These are phyloP conservation scores for Polydrusus pterygomalis DNA, from an alignment of 2,888 invertebrate genomes.

Conservation along the genomic window DNA sequence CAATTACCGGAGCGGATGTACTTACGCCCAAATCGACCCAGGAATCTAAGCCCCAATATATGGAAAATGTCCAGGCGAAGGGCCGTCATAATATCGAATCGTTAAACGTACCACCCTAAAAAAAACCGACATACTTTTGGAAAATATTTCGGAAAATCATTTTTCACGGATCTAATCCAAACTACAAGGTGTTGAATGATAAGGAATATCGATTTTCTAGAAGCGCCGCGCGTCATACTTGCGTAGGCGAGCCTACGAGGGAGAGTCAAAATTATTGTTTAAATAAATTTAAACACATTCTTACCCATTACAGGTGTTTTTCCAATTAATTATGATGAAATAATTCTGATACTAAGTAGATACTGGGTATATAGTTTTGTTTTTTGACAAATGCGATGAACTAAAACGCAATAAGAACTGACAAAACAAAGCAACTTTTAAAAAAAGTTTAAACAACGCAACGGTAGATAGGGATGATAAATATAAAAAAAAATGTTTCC, in stretches of 20 bases:
- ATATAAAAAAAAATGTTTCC: no score
- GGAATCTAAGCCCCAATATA: constrained; percentile 39
- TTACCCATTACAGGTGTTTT: no score
- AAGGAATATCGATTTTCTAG: constrained; percentile 41
- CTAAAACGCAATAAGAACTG: no score
- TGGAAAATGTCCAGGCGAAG: constrained; percentile 37
- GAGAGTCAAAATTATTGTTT: neutral
- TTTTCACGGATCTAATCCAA: constrained; percentile 33
- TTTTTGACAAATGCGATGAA: no score
- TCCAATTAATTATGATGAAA: no score
- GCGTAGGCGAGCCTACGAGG: constrained; percentile 29
- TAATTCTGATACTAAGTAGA: no score
- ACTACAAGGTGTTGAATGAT: constrained; percentile 42
- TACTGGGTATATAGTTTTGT: no score
- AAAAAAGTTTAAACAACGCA: no score
- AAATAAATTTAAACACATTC: neutral
- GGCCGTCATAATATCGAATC: neutral
- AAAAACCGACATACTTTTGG: constrained; percentile 33
- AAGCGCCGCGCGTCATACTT: constrained; percentile 16
- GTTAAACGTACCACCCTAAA: constrained; percentile 9
- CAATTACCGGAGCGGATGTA: neutral
- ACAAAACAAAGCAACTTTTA: no score
- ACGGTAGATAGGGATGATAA: no score
- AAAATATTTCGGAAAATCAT: constrained; percentile 38
- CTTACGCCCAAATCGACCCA: constrained; percentile 43